These are phyloP conservation scores for Busseola fusca DNA, from an alignment of 2,888 invertebrate species.

Conservation along the genomic window DNA sequence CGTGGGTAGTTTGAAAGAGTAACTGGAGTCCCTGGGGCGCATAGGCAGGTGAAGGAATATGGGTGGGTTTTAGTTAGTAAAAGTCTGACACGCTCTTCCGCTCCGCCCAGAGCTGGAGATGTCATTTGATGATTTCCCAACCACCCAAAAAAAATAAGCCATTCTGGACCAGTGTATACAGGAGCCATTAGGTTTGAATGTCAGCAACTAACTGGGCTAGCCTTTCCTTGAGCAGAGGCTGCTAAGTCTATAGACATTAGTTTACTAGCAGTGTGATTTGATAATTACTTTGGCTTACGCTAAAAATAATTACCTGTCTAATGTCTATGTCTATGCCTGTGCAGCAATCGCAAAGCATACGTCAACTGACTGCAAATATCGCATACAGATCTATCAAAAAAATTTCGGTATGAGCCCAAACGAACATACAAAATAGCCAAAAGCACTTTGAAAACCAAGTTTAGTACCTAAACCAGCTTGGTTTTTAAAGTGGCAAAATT, in stretches of 20 bases:
- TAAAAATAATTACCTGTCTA: not conserved
- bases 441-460: not conserved
- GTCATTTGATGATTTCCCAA: too few species aligned
- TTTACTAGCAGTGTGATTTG: not conserved
- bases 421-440: not conserved
- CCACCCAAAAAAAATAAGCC: too few species aligned
- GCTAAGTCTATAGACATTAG: not conserved
- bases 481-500: not conserved
- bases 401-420: not conserved
- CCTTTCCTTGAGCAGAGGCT: constrained; percentile 37
- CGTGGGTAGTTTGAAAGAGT: too few species aligned
- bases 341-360: constrained; percentile 1
- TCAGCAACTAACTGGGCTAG: constrained; percentile 20
- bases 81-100: too few species aligned
- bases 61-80: too few species aligned
- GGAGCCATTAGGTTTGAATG: constrained; percentile 35
- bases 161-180: constrained; percentile 12
- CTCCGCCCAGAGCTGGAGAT: too few species aligned
- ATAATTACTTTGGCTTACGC: constrained; percentile 1
- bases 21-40: too few species aligned
- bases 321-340: too few species aligned
- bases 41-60: too few species aligned
- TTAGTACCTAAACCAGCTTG: not conserved
- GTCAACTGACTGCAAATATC: constrained; percentile 8
- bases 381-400: not conserved